phyloP scores from a whole-genome alignment of 2,797 vertebrate genomes.

The Sebastiscus albofasciatus region DNA sequence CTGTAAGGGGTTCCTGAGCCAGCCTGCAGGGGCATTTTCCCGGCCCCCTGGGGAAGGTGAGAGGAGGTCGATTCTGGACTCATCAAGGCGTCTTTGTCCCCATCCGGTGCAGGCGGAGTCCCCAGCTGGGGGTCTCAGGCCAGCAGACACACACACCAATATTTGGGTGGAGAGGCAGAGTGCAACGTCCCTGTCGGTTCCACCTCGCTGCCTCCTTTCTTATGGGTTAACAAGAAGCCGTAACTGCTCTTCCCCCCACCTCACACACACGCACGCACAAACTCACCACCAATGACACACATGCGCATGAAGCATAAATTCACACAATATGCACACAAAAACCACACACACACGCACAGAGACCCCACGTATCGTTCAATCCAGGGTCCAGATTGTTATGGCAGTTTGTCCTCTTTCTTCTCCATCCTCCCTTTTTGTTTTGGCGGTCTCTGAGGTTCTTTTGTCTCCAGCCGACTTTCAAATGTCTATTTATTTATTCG shows the following conservation, averaged over 20 bases:
- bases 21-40: constrained; percentile 15
- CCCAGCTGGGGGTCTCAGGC: constrained; percentile 73
- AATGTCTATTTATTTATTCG: constrained; percentile 79
- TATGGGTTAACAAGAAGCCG: constrained; percentile 58
- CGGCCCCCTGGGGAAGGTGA: constrained; percentile 49
- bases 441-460: constrained; percentile 57
- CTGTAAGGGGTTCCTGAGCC: constrained; percentile 1
- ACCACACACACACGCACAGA: constrained; percentile 13
- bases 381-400: constrained; percentile 54
- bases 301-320: constrained; percentile 9
- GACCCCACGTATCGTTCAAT: constrained; percentile 14
- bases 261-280: neutral
- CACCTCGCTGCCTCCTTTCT: constrained; percentile 78
- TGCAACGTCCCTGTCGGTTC: constrained; percentile 64
- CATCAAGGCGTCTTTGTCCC: constrained; percentile 70
- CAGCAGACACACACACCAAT: constrained; percentile 76
- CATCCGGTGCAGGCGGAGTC: constrained; percentile 18
- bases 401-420: constrained; percentile 39
- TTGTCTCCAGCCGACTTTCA: constrained; percentile 79
- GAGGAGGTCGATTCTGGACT: constrained; percentile 63
- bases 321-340: constrained; percentile 20
- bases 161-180: constrained; percentile 68
- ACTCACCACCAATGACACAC: neutral
- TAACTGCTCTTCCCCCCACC: constrained; percentile 18
- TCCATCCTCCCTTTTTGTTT: constrained; percentile 28